Evolutionary conservation across 2,113 vertebrate species (phyloP), one percentile per base, ranked within the genome.

Genomic region (Ancistrus triradiatus): DNA sequence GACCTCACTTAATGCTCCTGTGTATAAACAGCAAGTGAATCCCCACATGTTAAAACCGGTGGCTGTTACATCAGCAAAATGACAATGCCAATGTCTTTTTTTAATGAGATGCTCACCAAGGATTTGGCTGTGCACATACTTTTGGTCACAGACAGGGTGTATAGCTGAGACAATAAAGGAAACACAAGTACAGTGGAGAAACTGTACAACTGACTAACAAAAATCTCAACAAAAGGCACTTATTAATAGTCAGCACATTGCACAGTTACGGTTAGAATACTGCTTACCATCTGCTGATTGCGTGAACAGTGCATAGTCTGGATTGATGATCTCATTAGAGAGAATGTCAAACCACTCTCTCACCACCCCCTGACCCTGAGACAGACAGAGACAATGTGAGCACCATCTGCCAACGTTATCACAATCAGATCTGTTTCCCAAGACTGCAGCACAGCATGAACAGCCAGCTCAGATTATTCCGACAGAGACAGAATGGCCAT

Each of bases 281-380:
- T 8, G 52, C 88, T 77, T 91, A 99, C 95, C 96, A 80, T 98
- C 96, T 63, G 95, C 95, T 78, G 95, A 99, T 76, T 98, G 95
- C 21, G 95, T 99, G 80, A 99, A 99, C 63, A 99, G 86, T 11
- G 90, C 96, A 11, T 98, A 99, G 84, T 99, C 96, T 24, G 95
- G 95, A 75, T 99, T 99, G 82, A 99, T 92, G 77, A 98, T 99
- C 81, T 99, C 96, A 88, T 92, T 97, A 77, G 95, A 98, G 13
- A 99, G 84, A 69, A 98, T 92, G 85, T 99, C 96, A 80, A 99
- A 99, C 96, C 95, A 99, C 64, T 99, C 96, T 74, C 95, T 87
- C 35, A 99, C 95, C 74, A 99, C 96, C 56, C 96, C 96, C 81
- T 98, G 94, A 66, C 96, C 96, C 96, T 99, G 72, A 7, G 76